Conservation (phyloP, 2,113 vertebrate species). For the Oostethus manadensis region DNA sequence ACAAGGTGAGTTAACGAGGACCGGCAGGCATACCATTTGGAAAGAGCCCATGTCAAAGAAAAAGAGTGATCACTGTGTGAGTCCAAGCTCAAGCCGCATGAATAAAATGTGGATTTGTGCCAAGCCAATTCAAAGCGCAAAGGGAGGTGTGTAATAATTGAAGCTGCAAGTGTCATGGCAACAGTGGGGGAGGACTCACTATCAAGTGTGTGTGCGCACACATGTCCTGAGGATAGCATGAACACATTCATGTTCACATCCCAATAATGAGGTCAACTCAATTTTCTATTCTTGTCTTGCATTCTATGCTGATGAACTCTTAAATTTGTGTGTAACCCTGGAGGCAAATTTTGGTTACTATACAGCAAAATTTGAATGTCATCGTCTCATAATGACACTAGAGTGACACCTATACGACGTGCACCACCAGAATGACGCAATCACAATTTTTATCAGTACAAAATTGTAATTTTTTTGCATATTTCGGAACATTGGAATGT, state of each 20-base stretch:
- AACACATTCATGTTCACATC: background rate
- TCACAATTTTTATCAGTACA: too few relatives aligned
- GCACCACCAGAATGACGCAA: too few relatives aligned
- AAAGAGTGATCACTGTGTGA: background rate
- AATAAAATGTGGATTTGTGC: constrained; percentile 4
- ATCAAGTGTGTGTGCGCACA: constrained; percentile 1
- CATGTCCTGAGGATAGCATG: background rate
- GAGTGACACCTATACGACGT: too few relatives aligned
- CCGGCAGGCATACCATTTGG: background rate
- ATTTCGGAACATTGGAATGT: too few relatives aligned
- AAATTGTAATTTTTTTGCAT: too few relatives aligned
- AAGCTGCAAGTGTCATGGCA: constrained; percentile 10
- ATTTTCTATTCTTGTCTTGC: too few relatives aligned
- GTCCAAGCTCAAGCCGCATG: constrained; percentile 1
- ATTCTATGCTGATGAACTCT: too few relatives aligned
- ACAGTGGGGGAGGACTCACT: constrained; percentile 3
- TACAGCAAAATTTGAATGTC: too few relatives aligned
- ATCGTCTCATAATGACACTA: too few relatives aligned
- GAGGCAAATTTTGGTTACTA: too few relatives aligned
- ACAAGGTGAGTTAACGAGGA: background rate
- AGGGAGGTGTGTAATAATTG: constrained; percentile 11
- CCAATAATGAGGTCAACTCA: background rate
- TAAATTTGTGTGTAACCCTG: too few relatives aligned
- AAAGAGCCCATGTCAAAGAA: background rate
- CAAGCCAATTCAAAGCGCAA: constrained; percentile 3